phyloP scores from a whole-genome alignment of 2,888 invertebrate genomes.

The Lasioglossum zephyrum region DNA sequence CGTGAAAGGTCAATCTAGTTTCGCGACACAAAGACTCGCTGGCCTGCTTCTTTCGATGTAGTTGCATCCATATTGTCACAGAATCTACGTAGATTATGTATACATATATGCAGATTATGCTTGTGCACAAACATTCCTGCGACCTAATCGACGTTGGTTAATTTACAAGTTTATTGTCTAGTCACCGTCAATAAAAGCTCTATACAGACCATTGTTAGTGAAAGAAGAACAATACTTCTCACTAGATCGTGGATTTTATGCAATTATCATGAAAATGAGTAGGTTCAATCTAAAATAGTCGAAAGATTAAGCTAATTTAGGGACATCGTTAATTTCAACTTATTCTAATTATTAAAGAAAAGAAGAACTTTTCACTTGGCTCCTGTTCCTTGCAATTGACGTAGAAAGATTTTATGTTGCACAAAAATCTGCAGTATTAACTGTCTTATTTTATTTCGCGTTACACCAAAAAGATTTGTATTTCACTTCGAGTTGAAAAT shows the following conservation, averaged over 20 bases:
- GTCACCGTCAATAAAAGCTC: background rate
- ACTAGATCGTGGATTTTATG: background rate
- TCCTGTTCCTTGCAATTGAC: background rate
- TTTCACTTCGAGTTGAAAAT: background rate
- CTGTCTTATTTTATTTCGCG: too few species aligned
- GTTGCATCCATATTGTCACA: background rate
- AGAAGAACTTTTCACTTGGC: background rate
- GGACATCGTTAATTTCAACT: background rate
- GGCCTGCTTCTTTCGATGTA: background rate
- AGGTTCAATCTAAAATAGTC: too few species aligned
- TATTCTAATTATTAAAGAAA: background rate
- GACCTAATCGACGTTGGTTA: background rate
- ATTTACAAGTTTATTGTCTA: background rate
- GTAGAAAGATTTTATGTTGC: background rate
- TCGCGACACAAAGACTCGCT: constrained; percentile 16
- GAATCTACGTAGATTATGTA: background rate
- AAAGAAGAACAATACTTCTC: background rate
- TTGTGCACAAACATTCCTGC: background rate
- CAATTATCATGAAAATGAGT: too few species aligned
- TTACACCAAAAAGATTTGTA: background rate
- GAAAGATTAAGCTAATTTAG: background rate
- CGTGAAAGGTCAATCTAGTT: constrained; percentile 23
- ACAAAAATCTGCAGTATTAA: too few species aligned
- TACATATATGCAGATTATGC: too few species aligned
- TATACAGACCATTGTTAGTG: background rate